Conservation (phyloP, 2,888 invertebrate species). For the Mesorhabditis belari region DNA sequence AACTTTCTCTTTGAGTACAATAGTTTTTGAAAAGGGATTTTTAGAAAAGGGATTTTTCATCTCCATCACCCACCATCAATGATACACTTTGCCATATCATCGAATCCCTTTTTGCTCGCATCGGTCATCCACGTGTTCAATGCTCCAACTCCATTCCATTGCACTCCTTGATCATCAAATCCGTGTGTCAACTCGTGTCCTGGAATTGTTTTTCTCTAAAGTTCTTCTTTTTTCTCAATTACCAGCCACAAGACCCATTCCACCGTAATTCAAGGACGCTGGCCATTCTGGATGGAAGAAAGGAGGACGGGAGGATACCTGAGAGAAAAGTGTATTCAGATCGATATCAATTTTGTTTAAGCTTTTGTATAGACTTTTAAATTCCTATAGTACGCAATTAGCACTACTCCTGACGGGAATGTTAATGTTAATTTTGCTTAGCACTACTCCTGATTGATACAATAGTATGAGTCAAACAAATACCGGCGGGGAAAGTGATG, state of each 20-base stretch:
- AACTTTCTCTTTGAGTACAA: too few species aligned
- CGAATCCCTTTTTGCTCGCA: slow-evolving; percentile 24
- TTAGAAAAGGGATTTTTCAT: too few species aligned
- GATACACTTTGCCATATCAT: slow-evolving; percentile 36
- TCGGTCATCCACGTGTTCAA: slow-evolving; percentile 31
- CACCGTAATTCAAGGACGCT: slow-evolving; percentile 66
- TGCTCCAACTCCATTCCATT: slow-evolving; percentile 38
- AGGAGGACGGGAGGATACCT: slow-evolving; percentile 39
- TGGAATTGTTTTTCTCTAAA: slow-evolving; percentile 60
- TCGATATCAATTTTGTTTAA: too few species aligned
- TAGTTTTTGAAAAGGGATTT: too few species aligned
- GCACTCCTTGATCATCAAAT: slow-evolving; percentile 69
- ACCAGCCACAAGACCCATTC: slow-evolving; percentile 94
- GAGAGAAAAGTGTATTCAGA: too few species aligned
- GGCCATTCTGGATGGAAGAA: slow-evolving; percentile 44
- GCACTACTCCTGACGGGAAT: too few species aligned
- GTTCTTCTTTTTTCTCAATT: too few species aligned
- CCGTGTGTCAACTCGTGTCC: slow-evolving; percentile 93
- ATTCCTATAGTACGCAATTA: too few species aligned
- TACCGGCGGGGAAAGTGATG: slow-evolving; percentile 50
- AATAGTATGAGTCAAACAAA: too few species aligned
- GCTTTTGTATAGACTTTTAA: too few species aligned
- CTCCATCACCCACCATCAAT: slow-evolving; percentile 18
- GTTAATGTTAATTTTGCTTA: too few species aligned
- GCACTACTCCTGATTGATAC: too few species aligned